Evolutionary conservation across 2,888 invertebrate species (phyloP), one percentile per base, ranked within the genome.

Genomic region (Aelia acuminata): DNA sequence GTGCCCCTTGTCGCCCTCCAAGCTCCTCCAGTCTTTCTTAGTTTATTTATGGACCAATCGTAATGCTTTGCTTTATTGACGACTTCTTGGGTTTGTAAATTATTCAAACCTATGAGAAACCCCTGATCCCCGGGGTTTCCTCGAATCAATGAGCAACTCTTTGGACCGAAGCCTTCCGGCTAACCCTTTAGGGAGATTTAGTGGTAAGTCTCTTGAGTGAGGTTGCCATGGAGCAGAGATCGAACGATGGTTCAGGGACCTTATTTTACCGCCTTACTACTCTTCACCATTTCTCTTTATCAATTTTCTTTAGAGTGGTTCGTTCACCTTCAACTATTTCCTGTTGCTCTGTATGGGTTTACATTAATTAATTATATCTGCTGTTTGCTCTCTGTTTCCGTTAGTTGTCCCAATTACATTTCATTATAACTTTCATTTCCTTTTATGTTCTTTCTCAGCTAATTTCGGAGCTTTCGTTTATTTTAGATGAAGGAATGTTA

Each of bases 311-410:
- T 13, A 26, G 1, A 5, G 26, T 13, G 63, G 63, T 63, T 63
- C 63, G 31, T 63, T 31, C 15, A 63, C 63, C 63, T 63, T 26
- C 5, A n/a, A 53, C n/a, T 53, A 10, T 63, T 70, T 35, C 63
- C 26, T 26, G 57, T 13, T 20, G 3, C 63, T 4, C 31, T 70
- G 13, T 26, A n/a, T 57, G 57, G 13, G 63, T 70, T 35, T 70
- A 70, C 31, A 70, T 70, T 70, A 70, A 70, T 70, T 70, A 70
- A 70, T 70, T 31, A 35, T 20, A 35, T 18, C 63, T 35, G 31
- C 31, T 70, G 20, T 70, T 53, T 70, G 20, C 63, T 18, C 5
- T 70, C 31, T 15, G 35, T 31, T 63, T 63, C 31, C 63, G 26
- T 15, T 63, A 4, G 3, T 57, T 57, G 57, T 22, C 26, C 57